A percentile compares a stretch with the other conserved stretches of the same genome.
phyloP scores from a whole-genome alignment of 2,113 vertebrate genomes.

The Hyla sarda region DNA sequence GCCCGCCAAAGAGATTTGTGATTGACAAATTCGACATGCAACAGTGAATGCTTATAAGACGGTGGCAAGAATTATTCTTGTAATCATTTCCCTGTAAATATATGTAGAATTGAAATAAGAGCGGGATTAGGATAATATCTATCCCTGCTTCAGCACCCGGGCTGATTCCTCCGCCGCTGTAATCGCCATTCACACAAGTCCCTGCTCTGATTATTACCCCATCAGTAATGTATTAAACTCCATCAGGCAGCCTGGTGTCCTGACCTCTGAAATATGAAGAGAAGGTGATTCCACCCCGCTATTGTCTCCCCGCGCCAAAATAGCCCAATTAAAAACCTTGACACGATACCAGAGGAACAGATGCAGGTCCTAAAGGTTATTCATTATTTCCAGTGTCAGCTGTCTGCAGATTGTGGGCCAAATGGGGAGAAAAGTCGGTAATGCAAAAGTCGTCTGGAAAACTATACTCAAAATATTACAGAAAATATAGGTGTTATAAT shows the following conservation, averaged over 20 bases:
- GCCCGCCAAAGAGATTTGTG: neutral
- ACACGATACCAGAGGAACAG: constrained; percentile 87
- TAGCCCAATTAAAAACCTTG: constrained; percentile 90
- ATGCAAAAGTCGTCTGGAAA: neutral
- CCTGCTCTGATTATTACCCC: constrained; percentile 42
- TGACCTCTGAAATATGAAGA: constrained; percentile 88
- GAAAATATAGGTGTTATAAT: neutral
- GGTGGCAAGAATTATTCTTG: constrained; percentile 30
- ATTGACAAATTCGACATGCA: constrained; percentile 51
- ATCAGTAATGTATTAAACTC: constrained; percentile 55
- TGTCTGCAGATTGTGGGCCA: constrained; percentile 83
- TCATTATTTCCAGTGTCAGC: constrained; percentile 88
- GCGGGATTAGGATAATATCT: constrained; percentile 35
- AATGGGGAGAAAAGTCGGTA: constrained; percentile 72
- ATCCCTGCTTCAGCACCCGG: constrained; percentile 15
- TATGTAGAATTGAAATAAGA: constrained; percentile 22
- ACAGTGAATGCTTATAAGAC: neutral
- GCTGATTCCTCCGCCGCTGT: neutral
- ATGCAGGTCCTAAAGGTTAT: constrained; percentile 86
- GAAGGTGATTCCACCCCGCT: constrained; percentile 87
- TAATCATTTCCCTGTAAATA: constrained; percentile 39
- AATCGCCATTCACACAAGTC: constrained; percentile 12
- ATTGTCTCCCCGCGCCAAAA: constrained; percentile 90
- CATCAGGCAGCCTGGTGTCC: constrained; percentile 79
- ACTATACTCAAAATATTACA: neutral